Conservation (phyloP, 2,888 invertebrate species). For the Lithosia quadra region DNA sequence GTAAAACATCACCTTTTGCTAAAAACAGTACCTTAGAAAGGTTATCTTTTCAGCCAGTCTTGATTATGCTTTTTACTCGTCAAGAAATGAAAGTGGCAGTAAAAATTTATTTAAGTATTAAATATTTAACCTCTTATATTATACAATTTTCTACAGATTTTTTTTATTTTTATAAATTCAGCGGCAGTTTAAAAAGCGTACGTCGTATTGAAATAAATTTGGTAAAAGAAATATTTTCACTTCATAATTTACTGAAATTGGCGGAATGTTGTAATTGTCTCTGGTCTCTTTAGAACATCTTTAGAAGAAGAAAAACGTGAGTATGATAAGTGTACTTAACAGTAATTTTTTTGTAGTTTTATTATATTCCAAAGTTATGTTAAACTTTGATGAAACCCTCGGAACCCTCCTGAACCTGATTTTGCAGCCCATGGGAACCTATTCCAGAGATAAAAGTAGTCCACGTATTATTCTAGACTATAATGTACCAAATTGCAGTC, state of each 20-base stretch:
- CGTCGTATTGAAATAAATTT: neutral
- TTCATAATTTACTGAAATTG: neutral
- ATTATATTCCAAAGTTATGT: neutral
- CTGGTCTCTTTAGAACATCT: no score
- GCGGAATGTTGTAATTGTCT: neutral
- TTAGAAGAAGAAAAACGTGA: no score
- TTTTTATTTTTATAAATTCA: neutral
- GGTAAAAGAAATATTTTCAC: neutral
- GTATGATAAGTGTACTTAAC: no score
- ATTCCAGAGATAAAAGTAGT: no score
- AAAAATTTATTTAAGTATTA: neutral
- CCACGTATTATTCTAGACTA: no score
- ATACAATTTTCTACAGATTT: neutral
- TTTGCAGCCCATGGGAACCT: no score
- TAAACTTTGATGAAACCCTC: neutral
- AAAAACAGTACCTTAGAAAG: neutral
- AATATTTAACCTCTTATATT: no score
- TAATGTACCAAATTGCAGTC: no score
- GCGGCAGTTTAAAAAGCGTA: neutral
- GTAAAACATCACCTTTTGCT: neutral
- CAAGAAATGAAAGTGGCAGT: neutral
- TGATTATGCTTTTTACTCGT: neutral
- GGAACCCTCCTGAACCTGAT: no score
- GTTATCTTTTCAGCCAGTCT: no score
- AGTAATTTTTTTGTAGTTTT: neutral